Evolutionary conservation across 2,797 vertebrate genomes (phyloP).

Genomic region (Ptychobarbus kaznakovi): DNA sequence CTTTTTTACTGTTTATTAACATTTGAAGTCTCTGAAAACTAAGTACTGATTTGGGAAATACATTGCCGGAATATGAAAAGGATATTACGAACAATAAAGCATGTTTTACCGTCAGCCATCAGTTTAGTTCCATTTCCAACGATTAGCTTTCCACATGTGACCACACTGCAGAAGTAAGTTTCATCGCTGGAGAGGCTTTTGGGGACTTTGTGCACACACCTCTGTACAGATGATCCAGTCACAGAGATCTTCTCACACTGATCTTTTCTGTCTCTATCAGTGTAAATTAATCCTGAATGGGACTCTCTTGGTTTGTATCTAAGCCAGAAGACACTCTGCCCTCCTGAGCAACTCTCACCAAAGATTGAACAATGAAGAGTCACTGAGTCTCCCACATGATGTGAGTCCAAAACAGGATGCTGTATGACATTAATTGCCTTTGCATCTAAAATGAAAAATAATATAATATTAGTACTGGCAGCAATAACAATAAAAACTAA

Average conservation of each 20-base stretch:
- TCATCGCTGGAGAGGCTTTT: conserved; percentile 55
- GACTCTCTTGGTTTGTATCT: conserved; percentile 44
- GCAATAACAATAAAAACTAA: background rate
- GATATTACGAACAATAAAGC: background rate
- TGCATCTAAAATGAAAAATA: background rate
- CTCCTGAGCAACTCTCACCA: conserved; percentile 43
- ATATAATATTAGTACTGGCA: background rate
- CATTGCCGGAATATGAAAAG: background rate
- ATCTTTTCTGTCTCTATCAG: conserved; percentile 17
- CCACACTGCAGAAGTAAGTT: conserved; percentile 67
- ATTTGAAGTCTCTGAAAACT: background rate
- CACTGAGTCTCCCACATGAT: conserved; percentile 53
- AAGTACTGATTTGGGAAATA: background rate
- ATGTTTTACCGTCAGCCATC: conserved; percentile 8
- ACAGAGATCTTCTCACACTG: conserved; percentile 24
- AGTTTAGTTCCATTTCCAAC: conserved; percentile 45
- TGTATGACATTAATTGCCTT: background rate
- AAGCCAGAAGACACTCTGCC: conserved; percentile 55
- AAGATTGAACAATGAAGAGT: conserved; percentile 62
- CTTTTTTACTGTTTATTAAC: background rate
- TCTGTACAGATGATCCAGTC: conserved; percentile 6
- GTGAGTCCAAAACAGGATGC: conserved; percentile 44
- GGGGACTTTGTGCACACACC: conserved; percentile 62
- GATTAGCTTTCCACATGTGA: conserved; percentile 59
- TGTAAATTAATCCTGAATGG: conserved; percentile 43